These are phyloP conservation scores for Operophtera brumata DNA, from an alignment of 2,888 invertebrate species.

Conservation along the genomic window DNA sequence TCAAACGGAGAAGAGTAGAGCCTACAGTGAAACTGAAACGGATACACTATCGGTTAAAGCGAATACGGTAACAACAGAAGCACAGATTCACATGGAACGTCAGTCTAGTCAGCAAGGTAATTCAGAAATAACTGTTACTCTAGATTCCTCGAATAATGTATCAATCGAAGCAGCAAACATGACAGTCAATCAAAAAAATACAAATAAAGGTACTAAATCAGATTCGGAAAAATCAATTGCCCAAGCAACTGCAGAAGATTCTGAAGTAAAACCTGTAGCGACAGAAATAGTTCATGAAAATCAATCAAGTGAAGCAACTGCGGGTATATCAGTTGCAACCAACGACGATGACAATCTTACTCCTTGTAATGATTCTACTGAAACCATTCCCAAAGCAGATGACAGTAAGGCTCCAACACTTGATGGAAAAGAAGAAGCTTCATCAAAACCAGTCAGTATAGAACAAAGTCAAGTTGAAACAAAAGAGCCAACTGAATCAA, in stretches of 20 bases:
- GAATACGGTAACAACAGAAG: conserved; percentile 76
- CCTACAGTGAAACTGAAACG: conserved; percentile 73
- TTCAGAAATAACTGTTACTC: conserved; percentile 68
- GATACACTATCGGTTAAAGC: conserved; percentile 74
- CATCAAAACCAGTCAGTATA: conserved; percentile 22
- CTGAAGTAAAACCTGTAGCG: conserved; percentile 14
- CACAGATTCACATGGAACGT: conserved; percentile 76
- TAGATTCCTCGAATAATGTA: conserved; percentile 72
- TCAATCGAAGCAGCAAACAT: conserved; percentile 70
- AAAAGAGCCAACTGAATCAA: conserved; percentile 32
- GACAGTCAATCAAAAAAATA: conserved; percentile 60
- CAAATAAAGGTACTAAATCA: conserved; percentile 45
- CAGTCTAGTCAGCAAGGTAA: conserved; percentile 67
- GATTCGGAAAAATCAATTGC: conserved; percentile 34
- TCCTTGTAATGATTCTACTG: conserved; percentile 13
- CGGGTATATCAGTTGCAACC: conserved; percentile 5
- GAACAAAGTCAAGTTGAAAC: conserved; percentile 27
- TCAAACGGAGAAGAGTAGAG: conserved; percentile 52
- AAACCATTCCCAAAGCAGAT: conserved; percentile 19
- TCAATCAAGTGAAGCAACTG: conserved; percentile 17
- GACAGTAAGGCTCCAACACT: conserved; percentile 24
- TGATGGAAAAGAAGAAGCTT: conserved; percentile 18
- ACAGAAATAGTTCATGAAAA: conserved; percentile 22
- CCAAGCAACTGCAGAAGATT: conserved; percentile 21
- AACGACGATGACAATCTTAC: conserved; percentile 6